Evolutionary conservation across 2,888 invertebrate species (phyloP).

Genomic region (Volucella zonaria): DNA sequence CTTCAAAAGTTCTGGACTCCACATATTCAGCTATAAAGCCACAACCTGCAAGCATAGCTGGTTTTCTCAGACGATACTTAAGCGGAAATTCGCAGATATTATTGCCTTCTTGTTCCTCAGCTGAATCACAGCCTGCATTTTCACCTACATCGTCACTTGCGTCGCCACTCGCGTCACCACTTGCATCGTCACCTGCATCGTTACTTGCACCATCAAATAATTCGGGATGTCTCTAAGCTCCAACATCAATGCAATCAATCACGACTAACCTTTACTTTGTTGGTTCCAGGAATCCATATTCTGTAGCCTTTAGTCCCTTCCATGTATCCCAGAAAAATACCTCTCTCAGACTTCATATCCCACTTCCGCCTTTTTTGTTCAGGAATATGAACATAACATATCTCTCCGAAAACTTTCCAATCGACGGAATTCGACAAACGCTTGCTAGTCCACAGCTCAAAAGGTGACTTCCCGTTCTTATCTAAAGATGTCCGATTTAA

Average conservation of each 20-base stretch:
- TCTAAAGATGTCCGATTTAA: constrained; percentile 77
- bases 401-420: constrained; percentile 77
- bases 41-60: neutral
- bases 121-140: too few species aligned
- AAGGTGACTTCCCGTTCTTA: constrained; percentile 74
- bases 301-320: constrained; percentile 17
- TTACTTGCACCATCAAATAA: neutral
- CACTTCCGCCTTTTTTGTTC: constrained; percentile 76
- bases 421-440: constrained; percentile 6
- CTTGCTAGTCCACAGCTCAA: constrained; percentile 73
- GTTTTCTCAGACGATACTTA: constrained; percentile 15
- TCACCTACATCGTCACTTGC: too few species aligned
- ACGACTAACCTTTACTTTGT: neutral
- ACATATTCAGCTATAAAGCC: neutral
- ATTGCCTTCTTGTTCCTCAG: too few species aligned
- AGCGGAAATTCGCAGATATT: too few species aligned
- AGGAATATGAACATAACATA: constrained; percentile 76
- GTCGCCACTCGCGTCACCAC: neutral
- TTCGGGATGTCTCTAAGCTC: neutral
- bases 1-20: constrained; percentile 4
- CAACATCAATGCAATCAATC: neutral
- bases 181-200: neutral
- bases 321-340: constrained; percentile 16
- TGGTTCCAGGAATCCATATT: constrained; percentile 24
- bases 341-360: constrained; percentile 76